Conservation (phyloP, 2,888 invertebrate species). For the Corbicula japonica region DNA sequence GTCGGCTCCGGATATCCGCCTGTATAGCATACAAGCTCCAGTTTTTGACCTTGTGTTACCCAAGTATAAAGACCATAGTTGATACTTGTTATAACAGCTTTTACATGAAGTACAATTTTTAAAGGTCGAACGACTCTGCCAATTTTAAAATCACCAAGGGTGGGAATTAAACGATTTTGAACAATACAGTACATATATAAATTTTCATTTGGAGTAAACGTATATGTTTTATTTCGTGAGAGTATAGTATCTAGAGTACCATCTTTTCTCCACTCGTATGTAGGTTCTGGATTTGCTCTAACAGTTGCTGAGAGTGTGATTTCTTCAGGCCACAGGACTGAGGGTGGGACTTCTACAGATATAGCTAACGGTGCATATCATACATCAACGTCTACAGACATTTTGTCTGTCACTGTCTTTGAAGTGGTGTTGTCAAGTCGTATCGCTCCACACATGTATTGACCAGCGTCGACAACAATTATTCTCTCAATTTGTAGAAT, state of each 20-base stretch:
- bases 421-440: neutral
- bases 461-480: neutral
- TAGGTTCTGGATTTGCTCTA: neutral
- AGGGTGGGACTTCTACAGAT: neutral
- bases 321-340: neutral
- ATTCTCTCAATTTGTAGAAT: neutral
- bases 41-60: neutral
- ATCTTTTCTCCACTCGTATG: conserved; percentile 1
- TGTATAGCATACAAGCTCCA: neutral
- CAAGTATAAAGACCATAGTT: too few relatives aligned
- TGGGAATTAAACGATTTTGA: neutral
- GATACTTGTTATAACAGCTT: neutral
- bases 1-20: neutral
- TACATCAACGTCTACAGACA: neutral
- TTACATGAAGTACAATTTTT: neutral
- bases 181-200: neutral
- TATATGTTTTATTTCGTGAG: conserved; percentile 2
- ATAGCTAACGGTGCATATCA: neutral
- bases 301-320: neutral
- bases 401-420: neutral
- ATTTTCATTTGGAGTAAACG: neutral
- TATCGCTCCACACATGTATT: neutral
- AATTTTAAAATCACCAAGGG: neutral
- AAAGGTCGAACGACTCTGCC: neutral
- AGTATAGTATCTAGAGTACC: neutral